Conservation (phyloP, 2,888 invertebrate species). For the Drosophila bunnanda region DNA sequence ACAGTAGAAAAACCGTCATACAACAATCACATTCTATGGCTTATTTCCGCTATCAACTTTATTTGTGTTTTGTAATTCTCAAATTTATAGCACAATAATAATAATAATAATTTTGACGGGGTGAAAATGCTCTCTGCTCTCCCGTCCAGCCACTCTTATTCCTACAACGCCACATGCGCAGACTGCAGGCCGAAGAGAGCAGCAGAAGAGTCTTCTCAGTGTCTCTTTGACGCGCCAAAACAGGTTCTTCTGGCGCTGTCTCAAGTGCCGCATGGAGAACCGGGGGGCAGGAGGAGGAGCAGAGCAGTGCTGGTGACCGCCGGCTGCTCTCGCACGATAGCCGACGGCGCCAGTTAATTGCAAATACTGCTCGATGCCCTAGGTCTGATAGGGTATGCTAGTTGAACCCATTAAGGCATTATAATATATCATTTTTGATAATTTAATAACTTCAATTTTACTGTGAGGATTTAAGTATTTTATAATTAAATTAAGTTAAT, state of each 20-base stretch:
- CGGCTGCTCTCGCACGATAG: conserved; percentile 73
- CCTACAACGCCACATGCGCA: conserved; percentile 59
- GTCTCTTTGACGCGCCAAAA: conserved; percentile 70
- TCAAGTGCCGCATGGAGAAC: conserved; percentile 45
- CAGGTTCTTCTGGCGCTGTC: conserved; percentile 65
- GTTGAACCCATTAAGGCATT: neutral
- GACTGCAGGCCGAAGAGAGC: conserved; percentile 35
- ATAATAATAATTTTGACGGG: conserved; percentile 9
- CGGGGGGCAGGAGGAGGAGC: neutral
- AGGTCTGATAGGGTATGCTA: conserved; percentile 7
- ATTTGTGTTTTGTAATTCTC: neutral
- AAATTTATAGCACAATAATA: conserved; percentile 7
- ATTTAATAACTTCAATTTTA: neutral
- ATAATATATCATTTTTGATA: too few relatives aligned
- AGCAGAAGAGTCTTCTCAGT: conserved; percentile 6
- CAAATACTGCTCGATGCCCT: conserved; percentile 69
- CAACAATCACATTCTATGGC: neutral
- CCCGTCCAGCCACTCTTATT: conserved; percentile 40
- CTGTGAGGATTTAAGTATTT: neutral
- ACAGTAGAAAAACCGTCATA: neutral
- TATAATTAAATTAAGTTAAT: neutral
- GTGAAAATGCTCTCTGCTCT: neutral
- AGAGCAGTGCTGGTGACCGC: conserved; percentile 31
- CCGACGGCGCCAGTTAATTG: conserved; percentile 79
- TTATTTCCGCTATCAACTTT: neutral